Evolutionary conservation across 2,113 vertebrate species (phyloP).

Genomic region (Anthoscopus minutus): DNA sequence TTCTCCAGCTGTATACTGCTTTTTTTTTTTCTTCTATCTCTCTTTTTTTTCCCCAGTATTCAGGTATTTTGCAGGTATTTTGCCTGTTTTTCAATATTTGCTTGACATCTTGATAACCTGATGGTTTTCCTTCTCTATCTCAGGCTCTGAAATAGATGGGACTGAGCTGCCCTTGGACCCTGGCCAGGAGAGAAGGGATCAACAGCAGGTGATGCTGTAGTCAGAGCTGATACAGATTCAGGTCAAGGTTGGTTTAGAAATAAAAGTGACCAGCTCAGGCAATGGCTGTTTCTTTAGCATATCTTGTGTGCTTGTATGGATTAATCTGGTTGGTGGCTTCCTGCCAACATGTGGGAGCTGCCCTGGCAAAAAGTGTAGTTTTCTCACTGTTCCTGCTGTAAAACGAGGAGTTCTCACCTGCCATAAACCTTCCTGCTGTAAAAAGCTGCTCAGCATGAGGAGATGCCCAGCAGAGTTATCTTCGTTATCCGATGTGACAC

Average conservation of each 20-base stretch:
- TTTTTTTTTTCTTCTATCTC: not conserved
- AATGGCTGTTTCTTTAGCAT: not conserved
- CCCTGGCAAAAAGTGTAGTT: not conserved
- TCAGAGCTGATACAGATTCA: not conserved
- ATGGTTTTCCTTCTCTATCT: not conserved
- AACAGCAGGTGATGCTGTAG: not conserved
- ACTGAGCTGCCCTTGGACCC: not conserved
- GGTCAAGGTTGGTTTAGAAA: not conserved
- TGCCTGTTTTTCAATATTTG: not conserved
- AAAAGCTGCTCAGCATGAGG: slow-evolving; percentile 2
- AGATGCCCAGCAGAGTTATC: slow-evolving; percentile 2
- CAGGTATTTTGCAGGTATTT: not conserved
- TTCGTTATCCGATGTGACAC: not conserved
- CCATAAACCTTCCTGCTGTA: slow-evolving; percentile 9
- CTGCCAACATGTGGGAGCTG: not conserved
- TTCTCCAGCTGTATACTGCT: not conserved
- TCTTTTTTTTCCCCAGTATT: not conserved
- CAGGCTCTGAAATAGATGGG: not conserved
- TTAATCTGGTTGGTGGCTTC: not conserved
- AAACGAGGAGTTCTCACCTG: slow-evolving; percentile 39
- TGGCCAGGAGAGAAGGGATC: not conserved
- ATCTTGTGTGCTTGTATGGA: not conserved
- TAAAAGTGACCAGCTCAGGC: not conserved
- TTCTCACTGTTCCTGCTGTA: not conserved
- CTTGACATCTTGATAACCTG: not conserved